Base-by-base conservation (phyloP, 2,888 invertebrate species). In the Chrysomela aeneicollis region DNA sequence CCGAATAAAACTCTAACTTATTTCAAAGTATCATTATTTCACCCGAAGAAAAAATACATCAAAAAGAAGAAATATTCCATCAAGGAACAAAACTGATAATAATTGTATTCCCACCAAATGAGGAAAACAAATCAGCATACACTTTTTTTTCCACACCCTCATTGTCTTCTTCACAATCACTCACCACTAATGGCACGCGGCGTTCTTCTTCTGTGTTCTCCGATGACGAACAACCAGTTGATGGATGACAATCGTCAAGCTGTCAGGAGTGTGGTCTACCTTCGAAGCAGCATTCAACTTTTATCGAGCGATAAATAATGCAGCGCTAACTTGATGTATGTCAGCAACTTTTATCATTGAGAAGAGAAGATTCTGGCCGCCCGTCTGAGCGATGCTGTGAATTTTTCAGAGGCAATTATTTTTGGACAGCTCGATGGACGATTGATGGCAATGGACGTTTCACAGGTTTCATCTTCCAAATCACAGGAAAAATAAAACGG, bases 311-410 rank as follows among this genome's bases (percentile, higher is more conserved):
- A 55, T 64, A 64, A 64, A 65, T 63, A 61, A 65, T 65, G 61
- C 65, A 65, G 65, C 61, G 65, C 59, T 65, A 65, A 65, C 58
- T 65, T 58, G 65, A 65, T 58, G 53, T 55, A 51, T 54, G 65
- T 61, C 65, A 61, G 58, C 64, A 59, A 59, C 60, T 61, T 61
- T 61, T 64, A 64, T 64, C 61, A 61, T 61, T 64, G 32, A 22
- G 17, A 30, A 51, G 46, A 51, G 42, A 21, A 58, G 63, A 57
- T 51, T 32, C 52, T 53, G 51, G 37, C 21, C 22, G 51, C 51
- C 12, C 9, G 15, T 42, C 42, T 42, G 37, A 60, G 12, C 42
- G 26, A 37, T 21, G 55, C 55, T 15, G 10, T 57, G 57, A 15
- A 57, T 57, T 46, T 57, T 57, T 57, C 57, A 57, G 57, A 46